A percentile compares a stretch with the other conserved stretches of the same genome.
These are phyloP conservation scores for Drosophila nigromelanica DNA, from an alignment of 1,140 invertebrate genomes.

Conservation along the genomic window DNA sequence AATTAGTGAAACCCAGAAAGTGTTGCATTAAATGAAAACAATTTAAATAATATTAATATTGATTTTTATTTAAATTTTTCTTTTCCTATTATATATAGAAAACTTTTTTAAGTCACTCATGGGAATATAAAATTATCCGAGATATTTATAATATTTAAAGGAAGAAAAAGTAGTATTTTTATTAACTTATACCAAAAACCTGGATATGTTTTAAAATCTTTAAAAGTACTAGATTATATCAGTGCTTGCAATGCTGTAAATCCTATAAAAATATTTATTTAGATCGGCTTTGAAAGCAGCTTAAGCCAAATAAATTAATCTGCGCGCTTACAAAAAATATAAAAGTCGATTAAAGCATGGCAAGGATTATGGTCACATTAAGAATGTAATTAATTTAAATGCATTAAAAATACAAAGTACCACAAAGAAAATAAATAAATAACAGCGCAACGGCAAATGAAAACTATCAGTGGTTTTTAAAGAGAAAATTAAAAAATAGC, in stretches of 20 bases:
- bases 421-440: slow-evolving; percentile 54
- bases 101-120: no score
- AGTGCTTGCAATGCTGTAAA: background rate
- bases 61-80: no score
- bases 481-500: slow-evolving; percentile 44
- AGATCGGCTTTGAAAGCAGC: slow-evolving; percentile 17
- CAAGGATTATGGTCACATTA: slow-evolving; percentile 64
- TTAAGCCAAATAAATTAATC: slow-evolving; percentile 43
- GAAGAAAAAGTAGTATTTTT: background rate
- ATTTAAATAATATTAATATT: no score
- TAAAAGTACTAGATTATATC: background rate
- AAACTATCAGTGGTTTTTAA: slow-evolving; percentile 57
- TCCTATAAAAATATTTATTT: slow-evolving; percentile 26
- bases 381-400: slow-evolving; percentile 76
- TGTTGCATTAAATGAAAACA: slow-evolving; percentile 7
- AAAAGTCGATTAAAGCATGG: slow-evolving; percentile 61
- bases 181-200: background rate
- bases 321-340: slow-evolving; percentile 48
- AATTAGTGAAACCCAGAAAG: background rate
- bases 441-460: slow-evolving; percentile 15
- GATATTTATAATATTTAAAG: no score
- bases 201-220: background rate
- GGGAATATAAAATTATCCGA: no score
- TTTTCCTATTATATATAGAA: no score
- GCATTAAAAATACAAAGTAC: slow-evolving; percentile 54